phyloP scores from a whole-genome alignment of 2,888 invertebrate species.

The Craniophora ligustri region DNA sequence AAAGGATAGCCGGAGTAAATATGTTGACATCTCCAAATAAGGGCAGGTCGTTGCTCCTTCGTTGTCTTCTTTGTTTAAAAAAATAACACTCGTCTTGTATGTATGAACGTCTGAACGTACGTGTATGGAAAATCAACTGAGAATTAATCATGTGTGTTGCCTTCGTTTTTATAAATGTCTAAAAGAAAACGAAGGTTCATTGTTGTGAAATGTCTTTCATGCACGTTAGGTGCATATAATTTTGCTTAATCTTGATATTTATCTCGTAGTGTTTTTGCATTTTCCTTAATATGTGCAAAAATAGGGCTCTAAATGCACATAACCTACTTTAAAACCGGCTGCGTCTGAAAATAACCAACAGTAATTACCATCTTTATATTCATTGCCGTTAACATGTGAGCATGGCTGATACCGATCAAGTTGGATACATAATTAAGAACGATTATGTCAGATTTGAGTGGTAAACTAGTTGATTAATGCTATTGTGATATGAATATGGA shows the following conservation, averaged over 20 bases:
- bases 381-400: constrained; percentile 34
- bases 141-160: constrained; percentile 70
- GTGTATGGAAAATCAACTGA: constrained; percentile 76
- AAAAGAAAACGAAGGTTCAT: constrained; percentile 40
- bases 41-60: constrained; percentile 81
- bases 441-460: constrained; percentile 63
- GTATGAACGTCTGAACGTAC: constrained; percentile 67
- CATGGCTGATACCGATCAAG: constrained; percentile 42
- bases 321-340: constrained; percentile 41
- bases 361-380: constrained; percentile 34
- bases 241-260: constrained; percentile 5
- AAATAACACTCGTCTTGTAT: constrained; percentile 74
- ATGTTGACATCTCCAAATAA: constrained; percentile 80
- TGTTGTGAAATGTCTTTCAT: constrained; percentile 35
- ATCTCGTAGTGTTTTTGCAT: neutral
- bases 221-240: constrained; percentile 3
- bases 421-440: constrained; percentile 51
- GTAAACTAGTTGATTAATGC: constrained; percentile 64
- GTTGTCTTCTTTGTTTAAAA: constrained; percentile 80
- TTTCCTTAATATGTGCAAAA: neutral
- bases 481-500: constrained; percentile 70
- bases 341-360: constrained; percentile 19
- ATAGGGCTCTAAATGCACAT: constrained; percentile 10
- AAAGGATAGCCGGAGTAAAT: constrained; percentile 59
- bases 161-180: constrained; percentile 58